Conservation (phyloP, 2,113 vertebrate species). For the Phylloscopus trochiloides region DNA sequence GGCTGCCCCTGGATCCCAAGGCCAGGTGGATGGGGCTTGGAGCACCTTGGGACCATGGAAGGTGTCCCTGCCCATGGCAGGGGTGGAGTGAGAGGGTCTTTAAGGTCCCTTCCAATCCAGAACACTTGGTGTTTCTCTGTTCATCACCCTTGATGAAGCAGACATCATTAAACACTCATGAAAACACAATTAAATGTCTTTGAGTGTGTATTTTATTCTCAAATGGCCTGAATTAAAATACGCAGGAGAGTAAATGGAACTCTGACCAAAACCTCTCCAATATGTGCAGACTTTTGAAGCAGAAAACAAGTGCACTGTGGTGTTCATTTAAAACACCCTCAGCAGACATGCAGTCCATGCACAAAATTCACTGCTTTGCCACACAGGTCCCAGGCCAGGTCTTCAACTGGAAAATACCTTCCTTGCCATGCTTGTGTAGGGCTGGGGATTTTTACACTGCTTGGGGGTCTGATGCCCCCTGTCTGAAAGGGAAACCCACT, state of each 20-base stretch:
- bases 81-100: rapidly evolving
- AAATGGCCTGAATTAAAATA: not conserved
- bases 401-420: not conserved
- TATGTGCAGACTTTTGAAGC: not conserved
- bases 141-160: not conserved
- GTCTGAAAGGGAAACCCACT: not conserved
- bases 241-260: not conserved
- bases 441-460: not conserved
- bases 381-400: not conserved
- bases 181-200: not conserved
- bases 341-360: rapidly evolving
- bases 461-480: not conserved
- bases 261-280: not conserved
- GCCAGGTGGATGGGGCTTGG: rapidly evolving
- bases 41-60: rapidly evolving
- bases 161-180: not conserved
- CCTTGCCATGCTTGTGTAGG: not conserved
- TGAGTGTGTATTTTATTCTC: not conserved
- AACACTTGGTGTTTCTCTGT: not conserved
- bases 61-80: not conserved
- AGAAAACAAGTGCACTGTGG: not conserved
- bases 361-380: not conserved
- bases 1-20: not conserved
- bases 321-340: not conserved
- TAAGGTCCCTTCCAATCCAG: not conserved